Evolutionary conservation across 2,888 invertebrate species (phyloP).

Genomic region (Zootermopsis nevadensis): DNA sequence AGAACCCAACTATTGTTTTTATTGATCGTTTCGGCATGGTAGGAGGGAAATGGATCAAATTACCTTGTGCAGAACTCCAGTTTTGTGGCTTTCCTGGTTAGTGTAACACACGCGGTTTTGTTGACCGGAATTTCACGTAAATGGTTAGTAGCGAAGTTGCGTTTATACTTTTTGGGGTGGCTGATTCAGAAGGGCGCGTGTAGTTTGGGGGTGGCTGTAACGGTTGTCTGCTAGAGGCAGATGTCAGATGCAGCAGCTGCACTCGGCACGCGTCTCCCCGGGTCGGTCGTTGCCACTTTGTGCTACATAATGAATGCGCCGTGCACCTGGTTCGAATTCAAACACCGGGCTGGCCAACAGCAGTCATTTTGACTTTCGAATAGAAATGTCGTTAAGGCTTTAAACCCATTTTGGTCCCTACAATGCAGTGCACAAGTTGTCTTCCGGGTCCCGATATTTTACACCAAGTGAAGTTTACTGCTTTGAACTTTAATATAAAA

Average conservation of each 20-base stretch:
- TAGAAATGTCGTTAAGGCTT: too few relatives aligned
- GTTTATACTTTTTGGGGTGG: not conserved
- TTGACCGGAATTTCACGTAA: not conserved
- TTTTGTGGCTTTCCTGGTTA: not conserved
- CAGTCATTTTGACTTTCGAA: not conserved
- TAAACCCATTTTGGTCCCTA: too few relatives aligned
- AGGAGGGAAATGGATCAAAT: too few relatives aligned
- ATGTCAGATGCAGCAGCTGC: slow-evolving; percentile 33
- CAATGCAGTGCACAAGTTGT: too few relatives aligned
- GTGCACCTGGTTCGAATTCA: slow-evolving; percentile 25
- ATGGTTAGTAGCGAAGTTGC: too few relatives aligned
- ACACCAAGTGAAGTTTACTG: too few relatives aligned
- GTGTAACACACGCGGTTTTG: not conserved
- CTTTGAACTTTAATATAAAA: too few relatives aligned
- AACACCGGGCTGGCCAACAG: not conserved
- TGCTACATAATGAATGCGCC: not conserved
- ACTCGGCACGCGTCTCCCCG: slow-evolving; percentile 11
- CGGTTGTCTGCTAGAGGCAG: slow-evolving; percentile 28
- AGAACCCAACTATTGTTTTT: too few relatives aligned
- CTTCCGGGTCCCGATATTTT: too few relatives aligned
- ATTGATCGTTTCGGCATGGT: too few relatives aligned
- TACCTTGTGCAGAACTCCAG: too few relatives aligned
- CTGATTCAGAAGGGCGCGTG: slow-evolving; percentile 3
- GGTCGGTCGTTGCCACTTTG: slow-evolving; percentile 40
- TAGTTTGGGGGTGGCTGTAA: slow-evolving; percentile 13